Evolutionary conservation across 64 coral and sea anemone genomes (phyloP).

Genomic region (Montipora sp.): DNA sequence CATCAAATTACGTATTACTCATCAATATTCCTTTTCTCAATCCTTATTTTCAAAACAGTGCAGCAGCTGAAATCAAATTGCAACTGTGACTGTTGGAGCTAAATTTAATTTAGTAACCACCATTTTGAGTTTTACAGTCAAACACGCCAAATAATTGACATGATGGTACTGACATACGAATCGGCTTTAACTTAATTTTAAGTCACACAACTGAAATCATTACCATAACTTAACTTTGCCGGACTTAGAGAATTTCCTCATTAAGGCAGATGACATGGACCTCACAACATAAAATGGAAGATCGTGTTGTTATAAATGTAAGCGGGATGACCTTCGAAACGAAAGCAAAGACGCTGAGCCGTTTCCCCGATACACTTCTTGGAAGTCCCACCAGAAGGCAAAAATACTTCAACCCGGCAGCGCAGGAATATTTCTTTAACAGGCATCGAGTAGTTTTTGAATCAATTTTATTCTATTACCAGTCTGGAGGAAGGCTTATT

Average conservation of each 20-base stretch:
- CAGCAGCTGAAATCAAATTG: conserved; percentile 26
- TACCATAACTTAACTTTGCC: background rate
- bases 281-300: conserved; percentile 61
- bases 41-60: conserved; percentile 27
- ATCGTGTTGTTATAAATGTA: conserved; percentile 91
- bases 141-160: background rate
- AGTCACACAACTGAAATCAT: background rate
- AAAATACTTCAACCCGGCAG: conserved; percentile 72
- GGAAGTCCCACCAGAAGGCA: conserved; percentile 81
- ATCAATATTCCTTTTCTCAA: background rate
- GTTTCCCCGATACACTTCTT: conserved; percentile 88
- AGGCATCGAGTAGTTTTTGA: conserved; percentile 89
- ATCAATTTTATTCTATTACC: conserved; percentile 98
- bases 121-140: background rate
- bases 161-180: too few species aligned
- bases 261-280: background rate
- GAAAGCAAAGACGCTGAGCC: conserved; percentile 70
- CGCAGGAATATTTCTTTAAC: conserved; percentile 90
- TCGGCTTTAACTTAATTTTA: background rate
- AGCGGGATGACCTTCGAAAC: conserved; percentile 95
- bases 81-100: background rate
- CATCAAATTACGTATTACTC: conserved; percentile 15
- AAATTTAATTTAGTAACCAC: conserved; percentile 1
- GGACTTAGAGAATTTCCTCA: conserved; percentile 8
- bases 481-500: conserved; percentile 93